These are phyloP conservation scores for Rapana venosa DNA, from an alignment of 2,888 invertebrate genomes.

Conservation along the genomic window DNA sequence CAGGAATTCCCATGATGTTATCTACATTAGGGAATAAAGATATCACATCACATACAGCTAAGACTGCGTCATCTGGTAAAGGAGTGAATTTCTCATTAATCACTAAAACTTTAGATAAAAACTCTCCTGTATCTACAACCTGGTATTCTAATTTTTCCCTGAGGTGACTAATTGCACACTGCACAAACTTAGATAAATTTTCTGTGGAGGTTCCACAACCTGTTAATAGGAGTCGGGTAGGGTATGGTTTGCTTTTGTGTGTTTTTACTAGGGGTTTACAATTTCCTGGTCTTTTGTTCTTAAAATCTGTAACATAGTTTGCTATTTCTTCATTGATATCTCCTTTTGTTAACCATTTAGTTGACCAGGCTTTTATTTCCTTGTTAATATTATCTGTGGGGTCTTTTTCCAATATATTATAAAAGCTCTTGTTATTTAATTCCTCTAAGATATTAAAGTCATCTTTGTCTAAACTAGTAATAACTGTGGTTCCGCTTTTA, in stretches of 20 bases:
- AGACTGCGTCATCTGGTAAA: background rate
- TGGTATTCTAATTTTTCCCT: background rate
- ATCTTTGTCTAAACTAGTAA: background rate
- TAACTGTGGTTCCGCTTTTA: background rate
- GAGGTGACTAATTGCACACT: background rate
- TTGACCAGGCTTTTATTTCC: background rate
- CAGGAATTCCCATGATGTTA: background rate
- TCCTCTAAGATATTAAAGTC: background rate
- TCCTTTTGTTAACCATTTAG: background rate
- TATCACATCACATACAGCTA: background rate
- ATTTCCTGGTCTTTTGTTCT: background rate
- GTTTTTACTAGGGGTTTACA: background rate
- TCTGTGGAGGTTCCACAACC: background rate
- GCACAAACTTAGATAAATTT: constrained; percentile 1
- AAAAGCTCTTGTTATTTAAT: background rate
- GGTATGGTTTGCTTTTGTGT: background rate
- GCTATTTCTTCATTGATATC: background rate
- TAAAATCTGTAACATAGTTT: background rate
- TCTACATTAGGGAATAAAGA: background rate
- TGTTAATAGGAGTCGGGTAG: background rate
- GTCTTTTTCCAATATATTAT: background rate
- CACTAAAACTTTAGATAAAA: no score
- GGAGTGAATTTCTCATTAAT: no score
- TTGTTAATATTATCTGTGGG: background rate
- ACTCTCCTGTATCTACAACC: background rate